Evolutionary conservation across 2,113 vertebrate genomes (phyloP).

Genomic region (Phocoena sinus): DNA sequence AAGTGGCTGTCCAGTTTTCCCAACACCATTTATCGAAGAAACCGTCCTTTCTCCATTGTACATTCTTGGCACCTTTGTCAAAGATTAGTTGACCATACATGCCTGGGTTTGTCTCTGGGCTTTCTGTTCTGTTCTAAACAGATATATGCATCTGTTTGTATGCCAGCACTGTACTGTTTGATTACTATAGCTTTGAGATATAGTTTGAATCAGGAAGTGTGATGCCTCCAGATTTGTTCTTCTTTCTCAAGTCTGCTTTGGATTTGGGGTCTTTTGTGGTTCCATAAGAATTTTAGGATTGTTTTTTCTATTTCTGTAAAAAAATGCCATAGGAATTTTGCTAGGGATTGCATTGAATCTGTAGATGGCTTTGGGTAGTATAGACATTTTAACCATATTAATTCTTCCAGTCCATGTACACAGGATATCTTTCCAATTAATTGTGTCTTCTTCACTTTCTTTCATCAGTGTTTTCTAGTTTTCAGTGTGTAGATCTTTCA

Average conservation of each 20-base stretch:
- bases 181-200: background rate
- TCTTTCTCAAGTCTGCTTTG: background rate
- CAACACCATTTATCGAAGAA: background rate
- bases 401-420: background rate
- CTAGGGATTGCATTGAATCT: background rate
- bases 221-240: background rate
- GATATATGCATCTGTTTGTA: background rate
- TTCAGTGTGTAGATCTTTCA: background rate
- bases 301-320: background rate
- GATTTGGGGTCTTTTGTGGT: background rate
- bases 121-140: background rate
- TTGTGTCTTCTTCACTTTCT: background rate
- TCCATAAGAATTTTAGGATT: background rate
- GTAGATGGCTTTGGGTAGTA: background rate
- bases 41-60: background rate
- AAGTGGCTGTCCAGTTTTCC: background rate
- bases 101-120: background rate
- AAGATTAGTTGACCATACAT: background rate
- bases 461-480: background rate
- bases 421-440: background rate
- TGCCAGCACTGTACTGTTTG: background rate
- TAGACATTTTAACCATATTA: background rate
- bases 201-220: background rate
- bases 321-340: background rate
- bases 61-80: background rate